These are phyloP conservation scores for Numida meleagris DNA, from an alignment of 2,113 vertebrate genomes.

Conservation along the genomic window DNA sequence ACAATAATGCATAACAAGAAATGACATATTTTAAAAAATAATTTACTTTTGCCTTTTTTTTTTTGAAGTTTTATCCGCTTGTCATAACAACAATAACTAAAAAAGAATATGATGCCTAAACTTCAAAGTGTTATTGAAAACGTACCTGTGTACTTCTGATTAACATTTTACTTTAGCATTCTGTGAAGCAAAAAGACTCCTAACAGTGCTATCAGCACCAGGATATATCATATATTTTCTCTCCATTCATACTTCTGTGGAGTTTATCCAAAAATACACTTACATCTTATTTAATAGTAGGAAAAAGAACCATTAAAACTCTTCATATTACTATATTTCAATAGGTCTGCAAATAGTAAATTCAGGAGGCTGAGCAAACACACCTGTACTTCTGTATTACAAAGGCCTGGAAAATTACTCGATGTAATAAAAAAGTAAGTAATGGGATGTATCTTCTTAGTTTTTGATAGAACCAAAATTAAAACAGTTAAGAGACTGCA, in stretches of 20 bases:
- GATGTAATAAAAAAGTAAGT: not conserved
- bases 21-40: not conserved
- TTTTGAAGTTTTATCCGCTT: not conserved
- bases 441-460: not conserved
- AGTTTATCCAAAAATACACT: not conserved
- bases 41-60: not conserved
- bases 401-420: not conserved
- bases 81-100: not conserved
- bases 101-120: not conserved
- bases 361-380: not conserved
- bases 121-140: not conserved
- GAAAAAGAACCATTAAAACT: not conserved
- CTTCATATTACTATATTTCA: not conserved
- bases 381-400: fast-evolving
- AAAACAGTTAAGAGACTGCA: not conserved
- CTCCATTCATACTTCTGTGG: not conserved
- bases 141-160: not conserved
- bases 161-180: not conserved
- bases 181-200: not conserved
- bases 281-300: not conserved
- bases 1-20: not conserved
- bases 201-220: not conserved
- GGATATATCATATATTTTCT: not conserved
- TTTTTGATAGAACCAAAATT: not conserved
- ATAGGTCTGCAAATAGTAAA: not conserved